Evolutionary conservation across 2,797 vertebrate genomes (phyloP).

Genomic region (Stomatorhinus walkeri): DNA sequence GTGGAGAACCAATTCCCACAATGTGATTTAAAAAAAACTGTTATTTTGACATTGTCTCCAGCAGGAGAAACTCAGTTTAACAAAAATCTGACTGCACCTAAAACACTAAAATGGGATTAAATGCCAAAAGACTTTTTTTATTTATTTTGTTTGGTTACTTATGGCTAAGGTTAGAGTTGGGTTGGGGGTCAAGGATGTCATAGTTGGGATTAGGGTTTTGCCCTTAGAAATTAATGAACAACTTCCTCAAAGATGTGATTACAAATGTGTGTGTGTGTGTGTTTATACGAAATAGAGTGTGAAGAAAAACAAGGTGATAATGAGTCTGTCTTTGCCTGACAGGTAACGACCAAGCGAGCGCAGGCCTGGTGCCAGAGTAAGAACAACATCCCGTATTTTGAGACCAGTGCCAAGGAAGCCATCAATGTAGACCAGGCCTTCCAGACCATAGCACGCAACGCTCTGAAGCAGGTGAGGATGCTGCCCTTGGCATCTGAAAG

Average conservation of each 20-base stretch:
- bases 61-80: background rate
- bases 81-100: background rate
- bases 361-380: constrained; percentile 97
- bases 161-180: background rate
- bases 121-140: background rate
- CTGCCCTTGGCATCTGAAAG: background rate
- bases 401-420: constrained; percentile 94
- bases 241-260: background rate
- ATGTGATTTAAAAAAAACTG: background rate
- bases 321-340: background rate
- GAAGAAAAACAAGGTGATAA: background rate
- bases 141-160: background rate
- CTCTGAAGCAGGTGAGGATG: constrained; percentile 80
- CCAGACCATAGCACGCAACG: constrained; percentile 91
- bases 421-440: constrained; percentile 95
- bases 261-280: background rate
- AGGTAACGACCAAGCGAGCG: constrained; percentile 89
- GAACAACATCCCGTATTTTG: constrained; percentile 94
- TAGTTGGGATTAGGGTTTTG: background rate
- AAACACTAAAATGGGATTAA: background rate
- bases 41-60: background rate
- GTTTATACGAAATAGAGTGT: background rate
- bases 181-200: background rate
- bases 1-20: background rate
- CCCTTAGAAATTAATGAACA: background rate